Evolutionary conservation across 2,888 invertebrate species (phyloP), one percentile per base, ranked within the genome.

Genomic region (Plebejus melissa): DNA sequence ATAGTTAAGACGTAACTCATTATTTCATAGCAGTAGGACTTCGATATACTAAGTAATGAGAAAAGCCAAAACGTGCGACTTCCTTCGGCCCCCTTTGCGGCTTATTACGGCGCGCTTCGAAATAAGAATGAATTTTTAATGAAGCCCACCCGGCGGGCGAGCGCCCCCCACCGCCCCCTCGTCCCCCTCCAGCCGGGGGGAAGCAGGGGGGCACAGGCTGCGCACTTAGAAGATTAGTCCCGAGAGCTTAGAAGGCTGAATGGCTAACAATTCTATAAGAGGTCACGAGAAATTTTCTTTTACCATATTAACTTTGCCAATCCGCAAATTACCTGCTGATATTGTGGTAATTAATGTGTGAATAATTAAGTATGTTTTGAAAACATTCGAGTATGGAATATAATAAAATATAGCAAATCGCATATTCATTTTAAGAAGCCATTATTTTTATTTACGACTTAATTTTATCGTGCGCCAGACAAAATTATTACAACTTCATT

Each of bases 101-200:
- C 90, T 90, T 90, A 91, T 91, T 91, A 90, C 90, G 83, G 82
- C 83, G 79, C 83, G 88, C 88, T 87, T 86, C 89, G 87, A 91
- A 93, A 90, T 90, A 92, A 91, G 93, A 93, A 93, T 93, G 92
- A 93, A 93, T 91, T 93, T 93, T 93, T 93, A 93, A 93, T 93
- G 91, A 93, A 87, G 83, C 83, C 83, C 80, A 82, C 80, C 80
- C 81, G 75, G 77, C 78, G 80, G 80, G 80, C 77, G 79, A 77
- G 80, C 79, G 81, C 77, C 80, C 81, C 82, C 79, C 80, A 79
- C 81, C 77, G 80, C 81, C 81, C 82, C 79, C 82, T 77, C 79
- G 81, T n/a, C 82, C 81, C 83, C 83, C 82, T 82, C 82, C 22
- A 22, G 71, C 46, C 9, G 46, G 46, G 71, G 28, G 22, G 28